Evolutionary conservation across 2,113 vertebrate species (phyloP).

Genomic region (Phalacrocorax brasilianus): DNA sequence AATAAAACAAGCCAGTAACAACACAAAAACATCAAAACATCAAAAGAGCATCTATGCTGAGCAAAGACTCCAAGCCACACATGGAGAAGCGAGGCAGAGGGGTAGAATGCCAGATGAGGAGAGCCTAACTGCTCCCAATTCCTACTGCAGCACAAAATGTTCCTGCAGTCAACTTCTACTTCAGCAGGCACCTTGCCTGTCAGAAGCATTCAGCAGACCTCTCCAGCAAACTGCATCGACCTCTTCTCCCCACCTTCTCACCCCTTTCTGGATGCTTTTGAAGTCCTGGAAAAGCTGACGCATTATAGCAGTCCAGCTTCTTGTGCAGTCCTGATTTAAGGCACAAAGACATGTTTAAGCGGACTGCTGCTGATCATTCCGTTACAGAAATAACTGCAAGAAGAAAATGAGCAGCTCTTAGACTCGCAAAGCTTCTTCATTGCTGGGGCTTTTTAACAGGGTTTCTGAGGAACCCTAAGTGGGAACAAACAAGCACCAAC

Average conservation of each 20-base stretch:
- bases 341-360: background rate
- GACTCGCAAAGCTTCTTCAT: background rate
- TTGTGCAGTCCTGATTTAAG: background rate
- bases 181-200: background rate
- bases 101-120: accelerated
- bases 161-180: background rate
- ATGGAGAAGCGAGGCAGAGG: accelerated
- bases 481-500: background rate
- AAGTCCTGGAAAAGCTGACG: background rate
- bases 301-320: background rate
- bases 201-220: background rate
- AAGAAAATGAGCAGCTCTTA: background rate
- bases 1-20: background rate
- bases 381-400: background rate
- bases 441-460: background rate
- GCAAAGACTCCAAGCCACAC: background rate
- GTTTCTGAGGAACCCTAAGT: background rate
- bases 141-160: background rate
- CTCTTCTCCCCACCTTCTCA: background rate
- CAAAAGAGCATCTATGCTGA: background rate
- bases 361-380: background rate
- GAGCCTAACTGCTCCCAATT: background rate
- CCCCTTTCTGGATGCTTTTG: background rate
- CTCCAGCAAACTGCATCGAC: background rate
- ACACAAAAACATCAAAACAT: background rate